Base-by-base conservation (phyloP, 1,140 invertebrate genomes). In the Varroa destructor region DNA sequence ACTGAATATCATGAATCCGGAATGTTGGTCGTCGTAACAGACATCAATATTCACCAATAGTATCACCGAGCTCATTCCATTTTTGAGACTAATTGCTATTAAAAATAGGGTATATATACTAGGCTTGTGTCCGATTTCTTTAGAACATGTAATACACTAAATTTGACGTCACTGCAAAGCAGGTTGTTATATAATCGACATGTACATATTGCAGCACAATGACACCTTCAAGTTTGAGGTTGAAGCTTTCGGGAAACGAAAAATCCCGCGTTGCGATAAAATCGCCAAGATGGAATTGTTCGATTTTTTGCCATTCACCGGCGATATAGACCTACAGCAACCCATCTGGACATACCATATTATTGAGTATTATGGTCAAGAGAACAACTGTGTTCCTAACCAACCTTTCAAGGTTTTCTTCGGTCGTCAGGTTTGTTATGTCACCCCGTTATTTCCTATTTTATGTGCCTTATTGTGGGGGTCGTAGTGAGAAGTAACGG, bases 291-390 rank as follows among this genome's bases (percentile, higher is more conserved):
- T 95, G 75, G 90, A 94, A 82, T 81, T 83, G 74, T 88, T 95
- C 77, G 84, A 81, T 75, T 93, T 90, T 79, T 79, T 95, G 72
- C 87, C 89, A 4, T 80, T 93, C 43, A 79, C 87, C 78, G 92
- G 91, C 1, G 81, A 83, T 58, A 89, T 95, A 0, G 86, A 88
- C 75, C 81, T 97, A 36, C 89, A 87, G 75, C 84, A 88, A 80
- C 90, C 92, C n/a, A 86, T 90, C 76, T 81, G 87, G 14, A 86
- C 81, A 73, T 85, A 93, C 73, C 85, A 86, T 75, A 88, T 91
- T 74, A 84, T 94, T 73, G 91, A 95, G 78, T 91, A 89, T 81
- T 95, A 90, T 84, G 91, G 90, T 55, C 77, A 86, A 37, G 84
- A 90, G 79, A 84, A 87, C 12, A 87, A 86, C 75, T 83, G 82